Evolutionary conservation across 2,888 invertebrate species (phyloP), one percentile per base, ranked within the genome.

Genomic region (Adelognathus sp.): DNA sequence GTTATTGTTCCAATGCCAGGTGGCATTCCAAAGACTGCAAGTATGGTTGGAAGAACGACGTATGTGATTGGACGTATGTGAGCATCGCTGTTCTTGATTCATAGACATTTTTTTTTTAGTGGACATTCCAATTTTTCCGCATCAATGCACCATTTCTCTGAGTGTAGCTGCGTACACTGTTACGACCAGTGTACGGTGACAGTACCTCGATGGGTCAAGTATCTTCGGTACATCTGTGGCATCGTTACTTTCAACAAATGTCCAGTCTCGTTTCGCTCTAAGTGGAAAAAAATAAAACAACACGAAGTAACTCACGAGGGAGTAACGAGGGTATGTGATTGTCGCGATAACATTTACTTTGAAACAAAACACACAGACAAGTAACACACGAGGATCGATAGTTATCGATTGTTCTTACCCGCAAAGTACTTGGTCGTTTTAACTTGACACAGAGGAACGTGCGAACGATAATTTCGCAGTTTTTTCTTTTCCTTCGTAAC

Each of bases 361-460:
- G 36, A 44, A 54, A 67, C 16, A 41, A 9, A 41, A 41, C 33
- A 61, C 44, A 33, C 18, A 16, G 14, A 21, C 14, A 9, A 24
- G 44, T 9, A 31, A 60, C 21, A 33, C 27, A 9, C 33, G 18
- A 74, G 52, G 50, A 76, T 71, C 64, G 31, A 66, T 60, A 60
- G 16, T 39, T 60, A 66, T 76, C 60, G 60, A 58, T 71, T 66
- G 6, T 33, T 44, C 24, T n/a, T n/a, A n/a, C n/a, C n/a, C n/a
- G n/a, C n/a, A 3, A 14, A 24, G 50, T 50, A 11, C 54, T 24
- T n/a, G n/a, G 16, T 41, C 16, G 52, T 14, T 36, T 11, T n/a
- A n/a, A n/a, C 18, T 60, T 36, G n/a, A 60, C 3, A 16, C 24
- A 7, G 27, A 39, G 33, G 31, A 5, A 56, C 67, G 18, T 9